phyloP scores from a whole-genome alignment of 2,113 vertebrate species.

The Chrysemys picta region DNA sequence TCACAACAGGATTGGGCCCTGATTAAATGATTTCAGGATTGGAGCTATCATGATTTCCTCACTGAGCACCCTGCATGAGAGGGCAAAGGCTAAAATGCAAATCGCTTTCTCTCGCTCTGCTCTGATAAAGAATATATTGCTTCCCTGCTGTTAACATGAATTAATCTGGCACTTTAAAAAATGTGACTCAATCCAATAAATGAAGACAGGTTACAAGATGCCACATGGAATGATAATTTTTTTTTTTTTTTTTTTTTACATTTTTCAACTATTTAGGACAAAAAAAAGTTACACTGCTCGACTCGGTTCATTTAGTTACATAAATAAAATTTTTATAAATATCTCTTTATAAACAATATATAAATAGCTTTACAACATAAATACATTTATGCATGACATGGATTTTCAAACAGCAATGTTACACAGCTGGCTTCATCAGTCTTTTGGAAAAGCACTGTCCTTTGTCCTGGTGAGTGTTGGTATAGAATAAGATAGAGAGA shows the following conservation, averaged over 20 bases:
- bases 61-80: neutral
- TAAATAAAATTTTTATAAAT: constrained; percentile 90
- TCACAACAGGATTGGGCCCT: neutral
- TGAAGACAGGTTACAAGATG: constrained; percentile 80
- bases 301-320: constrained; percentile 86
- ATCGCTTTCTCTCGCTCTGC: constrained; percentile 11
- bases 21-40: neutral
- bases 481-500: constrained; percentile 70
- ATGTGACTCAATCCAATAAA: constrained; percentile 63
- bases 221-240: constrained; percentile 63
- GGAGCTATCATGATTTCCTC: neutral
- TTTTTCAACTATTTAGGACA: constrained; percentile 83
- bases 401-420: constrained; percentile 84
- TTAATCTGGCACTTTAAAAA: neutral
- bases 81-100: constrained; percentile 44
- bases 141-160: neutral
- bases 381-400: constrained; percentile 89
- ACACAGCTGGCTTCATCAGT: constrained; percentile 80
- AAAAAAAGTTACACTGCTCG: constrained; percentile 83
- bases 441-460: constrained; percentile 77
- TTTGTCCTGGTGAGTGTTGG: constrained; percentile 76
- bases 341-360: constrained; percentile 92
- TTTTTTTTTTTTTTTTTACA: constrained; percentile 63
- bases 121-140: constrained; percentile 37
- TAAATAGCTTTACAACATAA: constrained; percentile 92